Evolutionary conservation across 2,113 vertebrate species (phyloP), one percentile per base, ranked within the genome.

Genomic region (Nyctibius bracteatus): DNA sequence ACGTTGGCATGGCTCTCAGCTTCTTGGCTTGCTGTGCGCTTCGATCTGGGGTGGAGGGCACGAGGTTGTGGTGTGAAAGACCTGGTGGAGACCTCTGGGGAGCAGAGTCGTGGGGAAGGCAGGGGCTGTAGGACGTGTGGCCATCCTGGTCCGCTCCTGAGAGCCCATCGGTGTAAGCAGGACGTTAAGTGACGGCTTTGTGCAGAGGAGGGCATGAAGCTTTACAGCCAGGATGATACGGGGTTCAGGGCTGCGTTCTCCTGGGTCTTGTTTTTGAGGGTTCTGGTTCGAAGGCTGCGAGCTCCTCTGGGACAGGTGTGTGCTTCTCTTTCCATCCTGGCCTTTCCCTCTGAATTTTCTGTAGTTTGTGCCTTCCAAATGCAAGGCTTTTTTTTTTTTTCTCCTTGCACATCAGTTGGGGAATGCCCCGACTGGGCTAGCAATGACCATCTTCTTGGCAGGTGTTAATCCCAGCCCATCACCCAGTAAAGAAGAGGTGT

Each of bases 21-120:
- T 33, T 31, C 18, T 16, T 12, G 27, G 44, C 59, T 55, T 25
- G 59, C 62, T 6, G 41, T 0, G 0, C 0, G 3, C 49, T 47
- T 37, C 23, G 47, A 4, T 18, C 10, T 7, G 74, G 41, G 77
- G 18, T 9, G 6, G 3, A 33, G 83, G 80, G 71, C 43, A 12
- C 0, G 17, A 75, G 80, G 49, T 14, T 8, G 22, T 0, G 1
- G 21, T 25, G 72, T 25, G 54, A 49, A 65, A 66, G 62, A 25
- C 16, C 39, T 58, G 74, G 35, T 4, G 4, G 65, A 27, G 44
- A n/a, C 31, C 58, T 63, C 52, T 21, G 58, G 71, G 52, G 37
- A 70, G 73, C 68, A 3, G 63, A 37, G 43, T 24, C 1, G 5
- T 11, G 54, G 61, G 10, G 10, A 24, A 10, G 43, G 62, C 70